These are phyloP conservation scores for Enteromius radiatus DNA, from an alignment of 2,797 vertebrate genomes.

Conservation along the genomic window DNA sequence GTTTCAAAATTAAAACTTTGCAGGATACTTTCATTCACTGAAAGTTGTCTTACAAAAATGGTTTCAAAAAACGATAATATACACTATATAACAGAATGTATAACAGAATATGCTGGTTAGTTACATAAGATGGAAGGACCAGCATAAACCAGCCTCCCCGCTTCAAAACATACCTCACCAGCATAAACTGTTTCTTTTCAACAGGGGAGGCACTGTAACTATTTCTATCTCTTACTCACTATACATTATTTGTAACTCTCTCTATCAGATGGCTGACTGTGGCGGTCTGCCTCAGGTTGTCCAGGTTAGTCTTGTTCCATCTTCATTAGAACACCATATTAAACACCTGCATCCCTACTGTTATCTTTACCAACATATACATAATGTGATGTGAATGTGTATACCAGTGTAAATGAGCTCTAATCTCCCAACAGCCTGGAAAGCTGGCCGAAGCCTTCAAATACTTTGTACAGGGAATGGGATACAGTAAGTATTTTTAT, in stretches of 20 bases:
- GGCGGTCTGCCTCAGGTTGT: constrained; percentile 95
- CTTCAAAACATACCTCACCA: too few relatives aligned
- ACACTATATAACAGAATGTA: too few relatives aligned
- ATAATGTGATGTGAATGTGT: neutral
- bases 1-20: too few relatives aligned
- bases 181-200: too few relatives aligned
- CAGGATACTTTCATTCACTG: too few relatives aligned
- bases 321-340: neutral
- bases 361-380: neutral
- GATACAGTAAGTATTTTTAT: constrained; percentile 80
- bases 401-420: constrained; percentile 34
- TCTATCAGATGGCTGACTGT: constrained; percentile 94
- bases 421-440: constrained; percentile 78
- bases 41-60: too few relatives aligned
- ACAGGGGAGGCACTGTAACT: neutral
- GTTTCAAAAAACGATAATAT: too few relatives aligned
- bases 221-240: neutral
- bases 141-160: too few relatives aligned
- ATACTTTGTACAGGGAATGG: constrained; percentile 87
- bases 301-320: constrained; percentile 80
- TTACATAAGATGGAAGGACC: too few relatives aligned
- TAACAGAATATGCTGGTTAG: too few relatives aligned
- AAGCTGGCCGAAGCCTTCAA: constrained; percentile 86
- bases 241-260: neutral
- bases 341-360: neutral